A percentile compares a stretch with the other conserved stretches of the same genome.
phyloP scores from a whole-genome alignment of 1,140 invertebrate genomes.

The Drosophila persimilis region DNA sequence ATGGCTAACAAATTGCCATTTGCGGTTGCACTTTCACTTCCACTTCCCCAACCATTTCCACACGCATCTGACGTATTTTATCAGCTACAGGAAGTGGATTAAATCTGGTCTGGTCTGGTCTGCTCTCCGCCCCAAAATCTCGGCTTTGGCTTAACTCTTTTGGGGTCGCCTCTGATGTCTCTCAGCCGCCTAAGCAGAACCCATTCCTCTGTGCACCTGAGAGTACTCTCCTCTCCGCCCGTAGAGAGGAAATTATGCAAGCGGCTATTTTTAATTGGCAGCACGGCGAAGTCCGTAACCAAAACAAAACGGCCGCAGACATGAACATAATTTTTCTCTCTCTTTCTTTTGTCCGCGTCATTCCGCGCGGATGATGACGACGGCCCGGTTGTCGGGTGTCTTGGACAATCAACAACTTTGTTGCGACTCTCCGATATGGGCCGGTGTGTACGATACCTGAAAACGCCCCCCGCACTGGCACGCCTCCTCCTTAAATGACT shows the following conservation, averaged over 20 bases:
- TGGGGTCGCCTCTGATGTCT: slow-evolving; percentile 22
- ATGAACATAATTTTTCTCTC: slow-evolving; percentile 40
- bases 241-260: slow-evolving; percentile 60
- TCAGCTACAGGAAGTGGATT: slow-evolving; percentile 64
- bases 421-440: slow-evolving; percentile 13
- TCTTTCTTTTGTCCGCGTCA: slow-evolving; percentile 47
- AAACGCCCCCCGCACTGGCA: slow-evolving; percentile 2
- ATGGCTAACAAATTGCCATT: slow-evolving; percentile 44
- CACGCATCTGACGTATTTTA: slow-evolving; percentile 65
- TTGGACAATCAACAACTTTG: slow-evolving; percentile 33
- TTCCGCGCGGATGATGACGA: slow-evolving; percentile 3
- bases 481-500: slow-evolving; percentile 1
- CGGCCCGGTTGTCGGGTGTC: slow-evolving; percentile 7
- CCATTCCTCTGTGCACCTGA: slow-evolving; percentile 22
- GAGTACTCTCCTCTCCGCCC: neutral
- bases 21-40: slow-evolving; percentile 65
- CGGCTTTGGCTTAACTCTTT: slow-evolving; percentile 30
- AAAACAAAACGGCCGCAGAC: slow-evolving; percentile 64
- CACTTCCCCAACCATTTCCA: slow-evolving; percentile 51
- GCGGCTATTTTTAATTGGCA: slow-evolving; percentile 61
- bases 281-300: slow-evolving; percentile 62
- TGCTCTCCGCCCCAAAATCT: slow-evolving; percentile 2
- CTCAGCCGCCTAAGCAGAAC: slow-evolving; percentile 26
- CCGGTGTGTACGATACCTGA: neutral
- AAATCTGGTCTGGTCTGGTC: slow-evolving; percentile 8